Percentiles rank a stretch among this genome's conserved stretches.
Conservation (phyloP, 2,888 invertebrate genomes). For the Pyrocoelia pectoralis region DNA sequence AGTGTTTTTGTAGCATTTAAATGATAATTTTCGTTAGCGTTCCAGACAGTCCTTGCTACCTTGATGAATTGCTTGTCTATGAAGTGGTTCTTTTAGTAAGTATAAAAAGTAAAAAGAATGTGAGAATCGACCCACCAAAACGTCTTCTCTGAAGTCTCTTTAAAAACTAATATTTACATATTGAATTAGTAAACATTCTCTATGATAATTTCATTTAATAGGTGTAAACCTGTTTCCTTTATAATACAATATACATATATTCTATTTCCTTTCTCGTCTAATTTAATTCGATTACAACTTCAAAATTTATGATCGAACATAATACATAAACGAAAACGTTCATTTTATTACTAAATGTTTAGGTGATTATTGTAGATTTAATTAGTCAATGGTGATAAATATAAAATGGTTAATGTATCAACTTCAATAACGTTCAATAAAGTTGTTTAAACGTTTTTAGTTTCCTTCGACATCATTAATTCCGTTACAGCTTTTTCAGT, state of each 20-base stretch:
- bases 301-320: background rate
- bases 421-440: no score
- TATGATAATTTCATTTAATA: background rate
- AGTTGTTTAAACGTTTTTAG: no score
- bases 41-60: constrained; percentile 40
- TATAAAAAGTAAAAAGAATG: constrained; percentile 9
- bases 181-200: constrained; percentile 8
- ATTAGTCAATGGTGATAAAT: no score
- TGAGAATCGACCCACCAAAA: background rate
- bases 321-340: no score
- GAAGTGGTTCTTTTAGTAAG: constrained; percentile 32
- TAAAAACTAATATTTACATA: constrained; percentile 5
- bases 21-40: constrained; percentile 51
- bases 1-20: constrained; percentile 53
- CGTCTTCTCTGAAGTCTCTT: background rate
- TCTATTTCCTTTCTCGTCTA: background rate
- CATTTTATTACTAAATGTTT: no score
- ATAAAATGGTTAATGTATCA: no score
- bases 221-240: background rate
- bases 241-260: background rate
- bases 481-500: no score
- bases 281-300: background rate
- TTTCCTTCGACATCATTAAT: no score
- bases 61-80: constrained; percentile 39
- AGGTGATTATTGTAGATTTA: no score